Evolutionary conservation across 2,797 vertebrate genomes (phyloP).

Genomic region (Sebastes nivosus): DNA sequence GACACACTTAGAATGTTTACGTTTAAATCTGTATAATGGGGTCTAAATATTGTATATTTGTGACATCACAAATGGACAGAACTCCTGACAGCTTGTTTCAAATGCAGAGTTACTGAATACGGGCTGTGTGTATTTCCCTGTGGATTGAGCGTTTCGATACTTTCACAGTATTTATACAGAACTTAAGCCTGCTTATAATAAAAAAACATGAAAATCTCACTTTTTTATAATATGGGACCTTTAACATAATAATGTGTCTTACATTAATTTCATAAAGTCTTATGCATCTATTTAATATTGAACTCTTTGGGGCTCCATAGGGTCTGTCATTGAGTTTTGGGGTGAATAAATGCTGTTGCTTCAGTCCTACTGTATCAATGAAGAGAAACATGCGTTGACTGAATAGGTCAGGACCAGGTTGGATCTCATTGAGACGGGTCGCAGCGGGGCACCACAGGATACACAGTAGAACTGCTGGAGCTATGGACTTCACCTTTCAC

Average conservation of each 20-base stretch:
- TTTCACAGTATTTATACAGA: too few relatives aligned
- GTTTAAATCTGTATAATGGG: too few relatives aligned
- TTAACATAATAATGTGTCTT: background rate
- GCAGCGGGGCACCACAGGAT: constrained; percentile 23
- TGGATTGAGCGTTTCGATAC: too few relatives aligned
- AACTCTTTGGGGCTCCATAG: background rate
- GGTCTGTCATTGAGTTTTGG: background rate
- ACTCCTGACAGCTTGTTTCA: too few relatives aligned
- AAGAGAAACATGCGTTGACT: constrained; percentile 23
- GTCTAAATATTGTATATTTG: too few relatives aligned
- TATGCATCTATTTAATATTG: background rate
- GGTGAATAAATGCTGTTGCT: background rate
- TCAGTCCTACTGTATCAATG: background rate
- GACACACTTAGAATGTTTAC: too few relatives aligned
- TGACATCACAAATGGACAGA: too few relatives aligned
- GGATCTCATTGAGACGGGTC: constrained; percentile 29
- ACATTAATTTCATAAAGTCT: background rate
- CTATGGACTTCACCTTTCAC: constrained; percentile 54
- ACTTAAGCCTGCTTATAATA: too few relatives aligned
- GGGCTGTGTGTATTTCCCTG: too few relatives aligned
- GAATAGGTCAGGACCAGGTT: constrained; percentile 56
- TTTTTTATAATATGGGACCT: too few relatives aligned
- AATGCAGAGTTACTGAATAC: too few relatives aligned
- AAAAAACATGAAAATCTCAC: too few relatives aligned
- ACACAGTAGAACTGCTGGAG: constrained; percentile 26